These are phyloP conservation scores for Omphaloscelis lunosa DNA, from an alignment of 2,888 invertebrate genomes.

Conservation along the genomic window DNA sequence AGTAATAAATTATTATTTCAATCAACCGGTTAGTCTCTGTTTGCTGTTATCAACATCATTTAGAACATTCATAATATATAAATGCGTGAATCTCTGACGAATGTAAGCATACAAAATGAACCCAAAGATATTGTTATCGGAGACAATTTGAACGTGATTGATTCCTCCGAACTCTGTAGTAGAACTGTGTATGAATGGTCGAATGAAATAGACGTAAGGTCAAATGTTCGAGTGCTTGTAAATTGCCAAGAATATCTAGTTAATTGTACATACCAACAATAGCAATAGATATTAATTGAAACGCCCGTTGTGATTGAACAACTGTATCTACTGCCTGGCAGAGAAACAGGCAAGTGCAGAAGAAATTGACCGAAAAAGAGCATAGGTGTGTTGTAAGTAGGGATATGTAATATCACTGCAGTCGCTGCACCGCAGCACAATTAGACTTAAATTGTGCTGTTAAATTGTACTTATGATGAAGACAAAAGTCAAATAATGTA, in stretches of 20 bases:
- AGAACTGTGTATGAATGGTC: constrained; percentile 49
- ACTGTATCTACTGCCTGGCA: constrained; percentile 22
- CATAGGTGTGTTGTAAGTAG: neutral
- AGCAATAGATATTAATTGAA: constrained; percentile 62
- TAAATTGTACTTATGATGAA: neutral
- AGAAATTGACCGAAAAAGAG: neutral
- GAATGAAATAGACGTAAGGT: constrained; percentile 57
- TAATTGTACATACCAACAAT: constrained; percentile 59
- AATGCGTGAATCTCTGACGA: constrained; percentile 50
- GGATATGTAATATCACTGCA: neutral
- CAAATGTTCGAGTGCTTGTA: constrained; percentile 50
- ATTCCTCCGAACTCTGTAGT: constrained; percentile 33
- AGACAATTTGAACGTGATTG: constrained; percentile 56
- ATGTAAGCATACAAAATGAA: constrained; percentile 44
- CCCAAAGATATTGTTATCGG: constrained; percentile 54
- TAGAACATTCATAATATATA: constrained; percentile 27
- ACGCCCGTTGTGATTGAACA: constrained; percentile 58
- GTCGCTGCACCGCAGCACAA: no score
- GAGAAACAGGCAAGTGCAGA: constrained; percentile 12
- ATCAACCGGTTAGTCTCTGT: constrained; percentile 5
- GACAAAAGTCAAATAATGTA: neutral
- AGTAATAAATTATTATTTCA: neutral
- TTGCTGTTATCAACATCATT: constrained; percentile 9
- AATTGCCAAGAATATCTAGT: constrained; percentile 61
- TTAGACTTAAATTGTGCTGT: neutral